A percentile compares a stretch with the other conserved stretches of the same genome.
These are phyloP conservation scores for Dascillus cervinus DNA, from an alignment of 2,888 invertebrate genomes.

Conservation along the genomic window DNA sequence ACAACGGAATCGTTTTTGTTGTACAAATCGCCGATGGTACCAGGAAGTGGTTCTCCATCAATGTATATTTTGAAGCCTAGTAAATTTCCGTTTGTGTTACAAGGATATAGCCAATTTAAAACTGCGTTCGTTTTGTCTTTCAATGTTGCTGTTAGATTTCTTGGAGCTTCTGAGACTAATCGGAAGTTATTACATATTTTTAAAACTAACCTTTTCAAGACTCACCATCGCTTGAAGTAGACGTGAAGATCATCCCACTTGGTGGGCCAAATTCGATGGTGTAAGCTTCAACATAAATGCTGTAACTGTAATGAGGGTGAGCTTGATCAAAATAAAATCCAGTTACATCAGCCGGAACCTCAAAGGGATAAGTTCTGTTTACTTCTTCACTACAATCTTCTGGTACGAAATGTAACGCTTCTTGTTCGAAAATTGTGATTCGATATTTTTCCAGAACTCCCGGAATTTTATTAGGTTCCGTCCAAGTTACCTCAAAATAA, in stretches of 20 bases:
- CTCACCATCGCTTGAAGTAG: not conserved
- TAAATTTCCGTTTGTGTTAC: conserved; percentile 10
- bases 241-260: no score
- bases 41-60: no score
- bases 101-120: conserved; percentile 13
- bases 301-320: no score
- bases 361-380: not conserved
- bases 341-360: no score
- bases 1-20: not conserved
- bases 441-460: conserved; percentile 16
- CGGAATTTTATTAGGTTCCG: conserved; percentile 15
- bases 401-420: conserved; percentile 13
- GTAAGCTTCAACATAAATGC: not conserved
- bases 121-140: conserved; percentile 8
- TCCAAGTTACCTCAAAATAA: conserved; percentile 19
- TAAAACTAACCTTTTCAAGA: not conserved
- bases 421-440: conserved; percentile 9
- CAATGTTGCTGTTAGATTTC: conserved; percentile 3
- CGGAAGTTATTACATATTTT: not conserved
- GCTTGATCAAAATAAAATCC: no score
- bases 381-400: conserved; percentile 7
- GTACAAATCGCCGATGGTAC: not conserved
- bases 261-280: not conserved
- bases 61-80: conserved; percentile 2
- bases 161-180: not conserved